phyloP scores from a whole-genome alignment of 2,888 invertebrate genomes.

The Hartigia nigra region DNA sequence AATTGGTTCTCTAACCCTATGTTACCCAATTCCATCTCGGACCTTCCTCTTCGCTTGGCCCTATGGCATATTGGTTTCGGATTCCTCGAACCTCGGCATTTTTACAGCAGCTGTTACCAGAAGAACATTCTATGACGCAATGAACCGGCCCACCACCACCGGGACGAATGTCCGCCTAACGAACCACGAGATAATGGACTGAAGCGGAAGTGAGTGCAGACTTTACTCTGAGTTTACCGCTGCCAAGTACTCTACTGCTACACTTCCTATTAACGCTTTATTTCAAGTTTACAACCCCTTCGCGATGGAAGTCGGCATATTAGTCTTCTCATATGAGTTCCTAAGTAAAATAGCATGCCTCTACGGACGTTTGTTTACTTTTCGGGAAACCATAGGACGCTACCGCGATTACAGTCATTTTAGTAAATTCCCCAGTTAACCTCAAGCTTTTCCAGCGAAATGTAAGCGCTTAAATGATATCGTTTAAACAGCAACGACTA shows the following conservation, averaged over 20 bases:
- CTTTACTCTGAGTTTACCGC: not conserved
- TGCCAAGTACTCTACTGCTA: not conserved
- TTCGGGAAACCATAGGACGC: not conserved
- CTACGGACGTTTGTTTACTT: not conserved
- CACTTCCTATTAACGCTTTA: not conserved
- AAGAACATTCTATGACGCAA: not conserved
- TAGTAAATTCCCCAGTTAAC: not conserved
- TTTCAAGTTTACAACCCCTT: not conserved
- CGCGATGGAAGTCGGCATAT: not conserved
- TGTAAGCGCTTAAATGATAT: not conserved
- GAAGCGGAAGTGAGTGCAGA: not conserved
- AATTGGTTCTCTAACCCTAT: not conserved
- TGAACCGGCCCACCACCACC: not conserved
- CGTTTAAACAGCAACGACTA: not conserved
- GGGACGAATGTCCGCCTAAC: not conserved
- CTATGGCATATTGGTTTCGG: conserved; percentile 53
- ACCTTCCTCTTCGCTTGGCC: not conserved
- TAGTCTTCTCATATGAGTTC: not conserved
- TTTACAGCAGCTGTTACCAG: conserved; percentile 52
- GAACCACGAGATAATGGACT: not conserved
- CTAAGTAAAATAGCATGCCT: not conserved
- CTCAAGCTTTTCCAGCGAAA: not conserved
- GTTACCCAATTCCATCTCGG: not conserved
- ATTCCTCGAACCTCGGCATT: conserved; percentile 52
- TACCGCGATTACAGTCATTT: not conserved